Conservation (phyloP, 2,888 invertebrate species). For the Schizaphis graminum region DNA sequence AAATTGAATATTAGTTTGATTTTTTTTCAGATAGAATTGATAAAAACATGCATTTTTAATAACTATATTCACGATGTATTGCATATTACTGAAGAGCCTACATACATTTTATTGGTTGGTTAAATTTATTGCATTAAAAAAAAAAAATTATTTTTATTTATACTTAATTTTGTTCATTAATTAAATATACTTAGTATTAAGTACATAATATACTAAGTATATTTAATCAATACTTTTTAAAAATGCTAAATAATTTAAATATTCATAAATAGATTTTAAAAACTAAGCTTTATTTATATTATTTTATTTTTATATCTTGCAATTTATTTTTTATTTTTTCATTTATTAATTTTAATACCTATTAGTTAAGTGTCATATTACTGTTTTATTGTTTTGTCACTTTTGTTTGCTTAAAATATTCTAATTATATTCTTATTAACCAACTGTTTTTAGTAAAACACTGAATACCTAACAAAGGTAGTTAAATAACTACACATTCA, state of each 20-base stretch:
- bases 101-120: neutral
- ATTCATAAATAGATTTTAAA: neutral
- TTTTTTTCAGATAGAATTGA: neutral
- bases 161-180: too few species aligned
- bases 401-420: neutral
- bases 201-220: too few species aligned
- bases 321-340: neutral
- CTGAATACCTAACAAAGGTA: neutral
- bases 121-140: neutral
- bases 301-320: neutral
- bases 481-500: too few species aligned
- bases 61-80: neutral
- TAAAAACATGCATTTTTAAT: conserved; percentile 1
- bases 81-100: neutral
- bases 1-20: neutral
- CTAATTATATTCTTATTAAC: neutral
- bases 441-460: neutral
- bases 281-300: neutral
- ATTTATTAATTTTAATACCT: neutral
- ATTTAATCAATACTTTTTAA: neutral
- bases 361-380: neutral
- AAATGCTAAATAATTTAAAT: neutral
- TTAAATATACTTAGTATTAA: too few species aligned
- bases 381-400: neutral
- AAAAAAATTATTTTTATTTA: neutral